phyloP scores from a whole-genome alignment of 2,888 invertebrate species.

The Lithosia quadra region DNA sequence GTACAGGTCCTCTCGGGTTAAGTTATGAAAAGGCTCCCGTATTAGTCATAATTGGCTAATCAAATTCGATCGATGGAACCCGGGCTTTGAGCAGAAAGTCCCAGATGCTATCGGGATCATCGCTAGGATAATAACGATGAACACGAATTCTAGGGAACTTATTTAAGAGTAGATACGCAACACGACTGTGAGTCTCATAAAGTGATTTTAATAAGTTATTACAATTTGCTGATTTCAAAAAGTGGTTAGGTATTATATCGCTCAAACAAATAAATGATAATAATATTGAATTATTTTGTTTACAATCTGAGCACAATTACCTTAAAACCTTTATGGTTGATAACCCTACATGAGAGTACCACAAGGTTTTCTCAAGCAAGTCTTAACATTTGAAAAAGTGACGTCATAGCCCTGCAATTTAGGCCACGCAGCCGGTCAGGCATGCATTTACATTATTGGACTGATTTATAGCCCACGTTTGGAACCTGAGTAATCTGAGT shows the following conservation, averaged over 20 bases:
- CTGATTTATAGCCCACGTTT: slow-evolving; percentile 39
- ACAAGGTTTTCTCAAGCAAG: slow-evolving; percentile 16
- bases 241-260: no score
- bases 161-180: not conserved
- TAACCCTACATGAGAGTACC: slow-evolving; percentile 6
- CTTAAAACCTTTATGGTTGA: not conserved
- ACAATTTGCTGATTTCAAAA: no score
- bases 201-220: no score
- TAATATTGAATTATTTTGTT: not conserved
- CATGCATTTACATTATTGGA: slow-evolving; percentile 61
- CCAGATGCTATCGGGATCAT: not conserved
- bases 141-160: not conserved
- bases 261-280: no score
- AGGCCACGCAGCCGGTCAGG: slow-evolving; percentile 61
- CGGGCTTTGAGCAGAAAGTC: no score
- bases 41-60: no score
- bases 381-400: slow-evolving; percentile 50
- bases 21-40: no score
- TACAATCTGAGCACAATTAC: not conserved
- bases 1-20: not conserved
- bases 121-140: not conserved
- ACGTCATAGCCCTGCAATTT: slow-evolving; percentile 62
- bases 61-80: not conserved
- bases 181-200: no score
- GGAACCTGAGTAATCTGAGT: slow-evolving; percentile 15